Base-by-base conservation (phyloP, 2,113 vertebrate species). In the Charina bottae region DNA sequence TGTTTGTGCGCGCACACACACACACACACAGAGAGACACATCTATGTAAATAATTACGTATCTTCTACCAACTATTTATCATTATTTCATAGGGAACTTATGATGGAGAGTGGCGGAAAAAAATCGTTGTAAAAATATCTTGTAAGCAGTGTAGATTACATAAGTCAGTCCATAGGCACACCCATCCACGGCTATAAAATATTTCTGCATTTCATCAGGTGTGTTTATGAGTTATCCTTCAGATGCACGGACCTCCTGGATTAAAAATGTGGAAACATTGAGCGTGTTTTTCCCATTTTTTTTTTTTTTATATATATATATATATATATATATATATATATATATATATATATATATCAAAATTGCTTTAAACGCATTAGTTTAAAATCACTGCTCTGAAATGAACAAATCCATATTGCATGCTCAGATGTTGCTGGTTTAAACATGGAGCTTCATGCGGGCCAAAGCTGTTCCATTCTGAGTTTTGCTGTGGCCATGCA, bases 251-350 rank as follows among this genome's bases (percentile, higher is more conserved):
- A 1, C 59, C 83, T 90, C 12, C 85, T 62, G 49, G 2, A 24
- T 2, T 2, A 87, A 78, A 90, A 92, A 93, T 93, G 89, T 0
- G 94, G 93, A 89, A 94, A 90, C 2, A 1, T 60, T 64, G 83
- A 7, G 2, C 68, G 42, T 85, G 88, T 15, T 10, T 46, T n/a
- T n/a, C n/a, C n/a, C n/a, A n/a, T n/a, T n/a, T n/a, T n/a, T n/a
- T n/a, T n/a, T n/a, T n/a, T n/a, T n/a, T n/a, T n/a, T n/a, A 55
- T 15, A 42, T 42, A 37, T 59, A 15, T 12, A 19, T 58, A 12
- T 42, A n/a, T 6, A 55, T 15, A 42, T 42, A 37, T 59, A 15
- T 12, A 19, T 58, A 12, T 42, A n/a, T 6, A 5, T 49, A 46
- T 24, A 83, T 56, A 0, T 0, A 24, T 42, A 49, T 49, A 49